Evolutionary conservation across 2,888 invertebrate species (phyloP).

Genomic region (Ypsolopha scabrella): DNA sequence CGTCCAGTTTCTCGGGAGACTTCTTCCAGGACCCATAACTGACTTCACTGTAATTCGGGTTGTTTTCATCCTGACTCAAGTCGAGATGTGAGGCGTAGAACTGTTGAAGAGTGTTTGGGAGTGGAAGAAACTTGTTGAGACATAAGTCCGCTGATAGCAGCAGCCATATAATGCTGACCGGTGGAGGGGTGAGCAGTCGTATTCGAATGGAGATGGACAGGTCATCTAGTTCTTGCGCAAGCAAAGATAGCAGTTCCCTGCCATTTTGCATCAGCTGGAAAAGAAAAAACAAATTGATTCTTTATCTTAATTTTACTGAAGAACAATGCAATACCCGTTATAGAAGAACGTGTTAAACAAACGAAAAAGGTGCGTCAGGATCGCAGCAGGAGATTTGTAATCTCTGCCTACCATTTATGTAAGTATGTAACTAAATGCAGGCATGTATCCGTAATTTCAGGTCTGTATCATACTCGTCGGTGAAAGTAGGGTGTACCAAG

Average conservation of each 20-base stretch:
- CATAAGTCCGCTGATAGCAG: constrained; percentile 52
- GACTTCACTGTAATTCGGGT: constrained; percentile 38
- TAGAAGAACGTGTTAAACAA: no score
- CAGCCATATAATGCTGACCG: constrained; percentile 52
- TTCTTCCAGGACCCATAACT: constrained; percentile 60
- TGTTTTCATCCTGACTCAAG: constrained; percentile 37
- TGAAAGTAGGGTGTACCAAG: no score
- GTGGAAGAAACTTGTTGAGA: constrained; percentile 54
- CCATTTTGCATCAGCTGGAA: constrained; percentile 62
- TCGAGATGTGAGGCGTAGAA: constrained; percentile 59
- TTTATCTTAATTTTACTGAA: not conserved
- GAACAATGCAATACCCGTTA: no score
- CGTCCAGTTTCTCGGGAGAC: constrained; percentile 31
- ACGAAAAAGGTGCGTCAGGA: no score
- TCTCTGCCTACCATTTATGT: no score
- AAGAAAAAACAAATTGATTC: not conserved
- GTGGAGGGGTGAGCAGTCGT: constrained; percentile 42
- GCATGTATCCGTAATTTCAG: no score
- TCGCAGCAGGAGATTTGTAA: no score
- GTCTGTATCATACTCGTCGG: no score
- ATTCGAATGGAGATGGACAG: constrained; percentile 50
- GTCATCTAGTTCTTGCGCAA: constrained; percentile 49
- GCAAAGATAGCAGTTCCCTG: constrained; percentile 44
- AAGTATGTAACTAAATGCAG: no score
- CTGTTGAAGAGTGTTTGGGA: constrained; percentile 54